These are phyloP conservation scores for Dicyrtomina minuta DNA, from an alignment of 2,888 invertebrate species.

Conservation along the genomic window DNA sequence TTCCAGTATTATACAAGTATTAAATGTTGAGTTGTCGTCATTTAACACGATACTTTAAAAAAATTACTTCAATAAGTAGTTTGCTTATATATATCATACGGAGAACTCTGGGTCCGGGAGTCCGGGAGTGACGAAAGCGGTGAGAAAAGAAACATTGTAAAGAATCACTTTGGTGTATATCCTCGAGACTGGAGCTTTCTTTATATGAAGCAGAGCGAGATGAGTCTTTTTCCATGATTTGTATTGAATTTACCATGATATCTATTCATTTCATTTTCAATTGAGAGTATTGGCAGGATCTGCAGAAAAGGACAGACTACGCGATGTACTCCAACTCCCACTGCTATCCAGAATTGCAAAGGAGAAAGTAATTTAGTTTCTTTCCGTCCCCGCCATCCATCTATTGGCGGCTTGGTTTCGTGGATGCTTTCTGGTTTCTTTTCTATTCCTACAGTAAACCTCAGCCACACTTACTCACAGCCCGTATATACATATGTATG, in stretches of 20 bases:
- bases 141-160: background rate
- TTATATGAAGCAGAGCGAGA: constrained; percentile 8
- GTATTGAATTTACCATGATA: constrained; percentile 24
- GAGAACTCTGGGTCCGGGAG: too few species aligned
- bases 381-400: constrained; percentile 15
- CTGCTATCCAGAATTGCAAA: background rate
- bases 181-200: too few species aligned
- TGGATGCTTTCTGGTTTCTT: background rate
- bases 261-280: constrained; percentile 18
- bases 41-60: too few species aligned
- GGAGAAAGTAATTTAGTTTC: constrained; percentile 30
- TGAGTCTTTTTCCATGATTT: constrained; percentile 17
- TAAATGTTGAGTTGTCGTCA: too few species aligned
- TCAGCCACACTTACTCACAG: too few species aligned
- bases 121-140: background rate
- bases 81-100: too few species aligned
- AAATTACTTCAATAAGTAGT: too few species aligned
- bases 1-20: too few species aligned
- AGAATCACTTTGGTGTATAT: too few species aligned
- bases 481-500: too few species aligned
- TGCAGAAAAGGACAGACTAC: background rate
- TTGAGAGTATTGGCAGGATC: constrained; percentile 16
- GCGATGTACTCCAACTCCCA: background rate
- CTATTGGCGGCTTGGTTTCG: background rate
- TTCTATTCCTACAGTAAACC: background rate